phyloP scores from a whole-genome alignment of 2,888 invertebrate genomes.

The Phyllotreta striolata region DNA sequence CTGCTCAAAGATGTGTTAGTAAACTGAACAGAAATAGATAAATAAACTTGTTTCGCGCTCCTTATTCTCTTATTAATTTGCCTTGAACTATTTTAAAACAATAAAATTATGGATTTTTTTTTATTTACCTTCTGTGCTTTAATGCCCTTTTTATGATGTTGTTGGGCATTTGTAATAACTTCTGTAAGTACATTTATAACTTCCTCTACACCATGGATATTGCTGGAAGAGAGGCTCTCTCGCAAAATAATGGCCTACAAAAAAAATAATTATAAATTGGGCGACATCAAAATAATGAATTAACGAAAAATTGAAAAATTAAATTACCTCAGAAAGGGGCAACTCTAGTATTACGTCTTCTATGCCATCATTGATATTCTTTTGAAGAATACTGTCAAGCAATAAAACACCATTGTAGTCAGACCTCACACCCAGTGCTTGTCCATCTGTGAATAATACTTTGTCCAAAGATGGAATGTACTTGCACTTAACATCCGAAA shows the following conservation, averaged over 20 bases:
- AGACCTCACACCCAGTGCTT: constrained; percentile 82
- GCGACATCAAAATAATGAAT: too few species aligned
- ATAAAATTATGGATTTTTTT: not conserved
- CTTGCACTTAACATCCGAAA: constrained; percentile 72
- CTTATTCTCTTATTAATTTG: too few species aligned
- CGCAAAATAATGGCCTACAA: constrained; percentile 79
- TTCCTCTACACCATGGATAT: constrained; percentile 66
- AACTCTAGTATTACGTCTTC: constrained; percentile 85
- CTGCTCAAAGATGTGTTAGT: not conserved
- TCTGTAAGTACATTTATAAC: constrained; percentile 80
- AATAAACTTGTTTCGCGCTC: not conserved
- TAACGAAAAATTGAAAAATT: constrained; percentile 4
- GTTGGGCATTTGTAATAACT: constrained; percentile 75
- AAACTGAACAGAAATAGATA: constrained; percentile 34
- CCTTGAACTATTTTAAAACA: not conserved
- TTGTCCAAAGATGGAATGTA: constrained; percentile 83
- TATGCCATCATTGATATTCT: constrained; percentile 77
- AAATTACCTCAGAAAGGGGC: constrained; percentile 80
- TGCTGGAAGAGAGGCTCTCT: constrained; percentile 79
- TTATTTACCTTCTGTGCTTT: constrained; percentile 84
- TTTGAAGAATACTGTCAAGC: constrained; percentile 88
- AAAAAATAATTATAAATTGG: too few species aligned
- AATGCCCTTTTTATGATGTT: constrained; percentile 81
- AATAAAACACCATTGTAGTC: constrained; percentile 92
- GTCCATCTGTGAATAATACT: constrained; percentile 83